Evolutionary conservation across 2,888 invertebrate genomes (phyloP), one percentile per base, ranked within the genome.

Genomic region (Eupithecia abbreviata): DNA sequence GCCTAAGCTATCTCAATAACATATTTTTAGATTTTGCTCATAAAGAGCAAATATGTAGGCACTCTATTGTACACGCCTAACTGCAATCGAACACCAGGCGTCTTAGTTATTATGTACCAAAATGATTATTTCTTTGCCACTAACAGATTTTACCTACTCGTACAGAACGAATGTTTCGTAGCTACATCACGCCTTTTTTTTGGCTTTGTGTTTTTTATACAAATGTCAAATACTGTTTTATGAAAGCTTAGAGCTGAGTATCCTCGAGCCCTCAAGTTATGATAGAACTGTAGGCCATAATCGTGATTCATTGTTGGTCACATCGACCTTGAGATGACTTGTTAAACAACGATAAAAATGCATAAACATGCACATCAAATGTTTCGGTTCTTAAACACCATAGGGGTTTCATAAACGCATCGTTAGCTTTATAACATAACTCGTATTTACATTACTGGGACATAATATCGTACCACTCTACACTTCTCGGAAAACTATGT

Each of bases 381-480:
- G n/a, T 51, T 51, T 49, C 49, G 2, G 6, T 15, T n/a, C 55
- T 7, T 15, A 51, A 15, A 51, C 51, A 9, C 9, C 55, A 18
- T 9, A 18, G 9, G 55, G 18, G 15, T 15, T 42, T 42, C 42
- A 66, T 12, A 69, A 45, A 45, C n/a, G 18, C 5, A 45, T n/a
- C 67, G 43, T n/a, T 43, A 43, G 18, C 18, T 83, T 82, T 88
- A 89, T 84, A 88, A 74, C 79, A 82, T 75, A 68, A 45, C 49
- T 76, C 76, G 55, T 70, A 67, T 75, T 69, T 70, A 58, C 55
- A 76, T 73, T 66, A 51, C 65, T 70, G 4, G 62, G 47, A 66
- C 73, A 67, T 55, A 74, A 51, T 69, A 69, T 71, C 70, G 74
- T 55, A 73, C 66, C 42, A 73, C 67, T 15, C 51, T 65, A 62